Base-by-base conservation (phyloP, 1,140 invertebrate genomes). In the Micrasema minimum region DNA sequence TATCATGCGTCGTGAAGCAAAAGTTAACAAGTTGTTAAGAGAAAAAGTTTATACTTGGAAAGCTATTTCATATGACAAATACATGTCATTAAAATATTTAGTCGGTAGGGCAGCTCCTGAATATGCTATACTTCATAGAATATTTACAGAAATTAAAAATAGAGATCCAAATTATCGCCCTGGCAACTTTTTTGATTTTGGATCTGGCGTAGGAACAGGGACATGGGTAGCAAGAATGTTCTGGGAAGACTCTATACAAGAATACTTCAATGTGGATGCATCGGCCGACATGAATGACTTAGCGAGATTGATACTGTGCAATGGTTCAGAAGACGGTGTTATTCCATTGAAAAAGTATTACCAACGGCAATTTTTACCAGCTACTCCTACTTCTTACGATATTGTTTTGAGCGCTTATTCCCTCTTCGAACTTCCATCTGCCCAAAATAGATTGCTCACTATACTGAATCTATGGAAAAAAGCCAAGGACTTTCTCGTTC, bases 381-480 rank as follows among this genome's bases (percentile, higher is more conserved):
- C 89, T 2, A 80, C 84, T 26, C 80, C 79, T 78, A 74, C 81
- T 50, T 80, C 76, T 76, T 96, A 93, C 79, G 91, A 94, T 80
- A 80, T 97, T 48, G 92, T 96, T 20, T 83, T 96, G 16, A 90
- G 90, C 75, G 91, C 94, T 6, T 95, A 90, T 79, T 88, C 93
- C 1, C 83, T 97, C 50, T 87, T 96, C 66, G 96, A 97, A 81
- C 79, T 96, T 57, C 90, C 90, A 5, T 87, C 86, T 68, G 79
- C 85, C 61, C 82, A 89, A 77, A 83, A 82, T 37, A 85, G 96
- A 59, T 78, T 95, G 16, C 87, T 93, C 77, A 86, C 87, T 0
- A 80, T 96, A 69, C 81, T 90, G 16, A 93, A 91, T 77, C 82
- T 97, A 12, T 97, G 96, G 95, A 88, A 88, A 43, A 96, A 95